Percentiles rank a stretch among this genome's conserved stretches.
Conservation (phyloP, 2,797 vertebrate species). For the Chloroceryle inda region DNA sequence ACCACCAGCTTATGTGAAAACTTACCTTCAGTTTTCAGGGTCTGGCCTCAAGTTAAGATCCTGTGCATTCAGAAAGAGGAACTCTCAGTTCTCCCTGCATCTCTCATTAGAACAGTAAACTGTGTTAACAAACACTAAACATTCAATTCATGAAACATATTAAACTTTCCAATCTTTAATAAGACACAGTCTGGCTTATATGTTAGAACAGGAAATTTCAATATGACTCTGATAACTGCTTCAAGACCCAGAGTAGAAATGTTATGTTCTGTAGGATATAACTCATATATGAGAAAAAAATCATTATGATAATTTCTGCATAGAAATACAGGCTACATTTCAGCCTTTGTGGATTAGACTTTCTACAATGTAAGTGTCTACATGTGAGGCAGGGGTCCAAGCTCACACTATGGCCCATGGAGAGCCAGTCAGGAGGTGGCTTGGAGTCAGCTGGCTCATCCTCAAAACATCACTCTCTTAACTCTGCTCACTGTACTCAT, state of each 20-base stretch:
- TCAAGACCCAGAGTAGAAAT: background rate
- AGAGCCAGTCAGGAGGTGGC: background rate
- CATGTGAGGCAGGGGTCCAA: background rate
- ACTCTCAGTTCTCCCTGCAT: rapidly evolving
- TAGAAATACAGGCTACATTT: background rate
- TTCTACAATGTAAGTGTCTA: background rate
- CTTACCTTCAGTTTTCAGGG: background rate
- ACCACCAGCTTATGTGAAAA: background rate
- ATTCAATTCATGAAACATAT: background rate
- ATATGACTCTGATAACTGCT: background rate
- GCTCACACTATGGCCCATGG: background rate
- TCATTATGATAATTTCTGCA: background rate
- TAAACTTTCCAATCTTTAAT: background rate
- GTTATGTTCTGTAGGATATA: background rate
- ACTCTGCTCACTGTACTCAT: background rate
- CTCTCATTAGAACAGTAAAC: background rate
- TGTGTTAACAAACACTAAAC: background rate
- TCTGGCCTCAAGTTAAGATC: background rate
- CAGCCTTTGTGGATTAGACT: background rate
- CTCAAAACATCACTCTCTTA: background rate
- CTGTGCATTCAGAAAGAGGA: background rate
- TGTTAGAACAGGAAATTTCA: background rate
- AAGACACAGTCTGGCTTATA: background rate
- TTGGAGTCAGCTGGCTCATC: background rate
- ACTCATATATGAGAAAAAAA: background rate